Evolutionary conservation across 2,888 invertebrate species (phyloP).

Genomic region (Matsumyia berberina): DNA sequence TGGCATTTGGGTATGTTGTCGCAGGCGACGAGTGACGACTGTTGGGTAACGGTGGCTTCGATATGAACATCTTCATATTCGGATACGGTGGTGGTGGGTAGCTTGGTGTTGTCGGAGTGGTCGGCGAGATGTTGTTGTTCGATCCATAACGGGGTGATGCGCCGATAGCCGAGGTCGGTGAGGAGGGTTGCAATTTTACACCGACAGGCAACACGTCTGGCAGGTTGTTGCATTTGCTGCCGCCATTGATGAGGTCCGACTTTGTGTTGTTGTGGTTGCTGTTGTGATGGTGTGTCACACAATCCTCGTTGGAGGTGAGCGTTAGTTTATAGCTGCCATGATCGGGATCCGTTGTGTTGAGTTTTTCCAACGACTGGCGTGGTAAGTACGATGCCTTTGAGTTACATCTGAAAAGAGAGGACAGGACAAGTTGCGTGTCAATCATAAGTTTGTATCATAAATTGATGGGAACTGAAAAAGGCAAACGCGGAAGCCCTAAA

Average conservation of each 20-base stretch:
- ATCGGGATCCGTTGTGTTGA: constrained; percentile 87
- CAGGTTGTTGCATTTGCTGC: constrained; percentile 84
- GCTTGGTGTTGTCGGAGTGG: constrained; percentile 80
- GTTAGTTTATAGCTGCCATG: constrained; percentile 91
- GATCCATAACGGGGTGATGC: constrained; percentile 82
- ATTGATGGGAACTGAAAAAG: constrained; percentile 30
- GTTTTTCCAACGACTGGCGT: constrained; percentile 88
- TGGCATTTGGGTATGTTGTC: constrained; percentile 77
- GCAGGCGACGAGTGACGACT: constrained; percentile 82
- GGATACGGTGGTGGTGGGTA: constrained; percentile 72
- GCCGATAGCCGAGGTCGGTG: constrained; percentile 78
- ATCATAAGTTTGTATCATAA: constrained; percentile 69
- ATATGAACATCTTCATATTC: constrained; percentile 74
- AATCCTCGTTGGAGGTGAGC: constrained; percentile 88
- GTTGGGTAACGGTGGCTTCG: constrained; percentile 79
- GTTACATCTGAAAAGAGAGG: constrained; percentile 87
- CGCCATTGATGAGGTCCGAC: constrained; percentile 76
- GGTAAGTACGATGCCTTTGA: constrained; percentile 91
- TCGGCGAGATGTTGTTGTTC: constrained; percentile 81
- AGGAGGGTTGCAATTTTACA: constrained; percentile 84
- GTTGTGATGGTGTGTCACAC: constrained; percentile 78
- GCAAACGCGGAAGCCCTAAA: constrained; percentile 56
- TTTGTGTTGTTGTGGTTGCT: constrained; percentile 73
- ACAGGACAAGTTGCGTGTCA: constrained; percentile 20
- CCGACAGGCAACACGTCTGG: constrained; percentile 86